A percentile compares a stretch with the other conserved stretches of the same genome.
phyloP scores from a whole-genome alignment of 1,140 invertebrate genomes.

The Linepithema humile region DNA sequence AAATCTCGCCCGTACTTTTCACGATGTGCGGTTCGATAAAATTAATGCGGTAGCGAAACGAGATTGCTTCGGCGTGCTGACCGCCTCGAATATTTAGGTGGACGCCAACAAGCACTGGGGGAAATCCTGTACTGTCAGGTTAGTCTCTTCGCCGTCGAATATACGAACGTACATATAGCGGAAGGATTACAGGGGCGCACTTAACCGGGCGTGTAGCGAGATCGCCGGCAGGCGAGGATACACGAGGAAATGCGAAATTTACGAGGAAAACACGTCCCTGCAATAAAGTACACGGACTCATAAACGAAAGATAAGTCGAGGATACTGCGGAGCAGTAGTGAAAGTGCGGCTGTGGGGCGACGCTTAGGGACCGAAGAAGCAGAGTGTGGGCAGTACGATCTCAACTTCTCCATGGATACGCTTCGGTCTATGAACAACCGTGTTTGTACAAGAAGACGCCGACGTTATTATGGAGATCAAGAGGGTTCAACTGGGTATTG shows the following conservation, averaged over 20 bases:
- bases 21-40: background rate
- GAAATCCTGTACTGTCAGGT: slow-evolving; percentile 3
- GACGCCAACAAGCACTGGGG: background rate
- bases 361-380: background rate
- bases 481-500: slow-evolving; percentile 68
- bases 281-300: slow-evolving; percentile 78
- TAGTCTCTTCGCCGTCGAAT: slow-evolving; percentile 52
- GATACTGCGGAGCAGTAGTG: background rate
- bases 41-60: background rate
- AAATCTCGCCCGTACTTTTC: background rate
- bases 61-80: background rate
- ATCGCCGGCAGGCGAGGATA: slow-evolving; percentile 65
- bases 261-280: slow-evolving; percentile 78
- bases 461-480: slow-evolving; percentile 68
- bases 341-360: slow-evolving; percentile 11
- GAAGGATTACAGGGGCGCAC: slow-evolving; percentile 72
- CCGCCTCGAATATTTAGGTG: slow-evolving; percentile 28
- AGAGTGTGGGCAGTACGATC: slow-evolving; percentile 19
- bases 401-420: slow-evolving; percentile 6
- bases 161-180: slow-evolving; percentile 72
- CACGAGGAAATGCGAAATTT: slow-evolving; percentile 76
- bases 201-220: slow-evolving; percentile 57
- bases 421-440: slow-evolving; percentile 22
- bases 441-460: slow-evolving; percentile 14
- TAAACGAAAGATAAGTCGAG: slow-evolving; percentile 78